Percentiles rank a stretch among this genome's conserved stretches.
Evolutionary conservation across 2,888 invertebrate genomes (phyloP).

Genomic region (Atethmia centrago): DNA sequence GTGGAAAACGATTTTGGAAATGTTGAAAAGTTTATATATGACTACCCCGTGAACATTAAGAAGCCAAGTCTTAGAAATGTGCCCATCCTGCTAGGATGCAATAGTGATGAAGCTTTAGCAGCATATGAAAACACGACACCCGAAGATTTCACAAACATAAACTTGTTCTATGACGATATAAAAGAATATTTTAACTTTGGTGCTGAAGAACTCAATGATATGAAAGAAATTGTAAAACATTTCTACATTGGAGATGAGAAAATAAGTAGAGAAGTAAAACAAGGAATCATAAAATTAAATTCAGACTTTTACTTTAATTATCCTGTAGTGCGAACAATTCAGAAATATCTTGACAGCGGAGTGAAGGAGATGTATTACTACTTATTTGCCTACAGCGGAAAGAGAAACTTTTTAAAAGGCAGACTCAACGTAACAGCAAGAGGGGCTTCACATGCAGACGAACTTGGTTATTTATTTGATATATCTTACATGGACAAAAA

Average conservation of each 20-base stretch:
- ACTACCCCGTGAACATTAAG: constrained; percentile 66
- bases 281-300: neutral
- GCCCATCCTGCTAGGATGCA: constrained; percentile 70
- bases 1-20: constrained; percentile 71
- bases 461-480: too few relatives aligned
- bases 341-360: constrained; percentile 69
- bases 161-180: constrained; percentile 56
- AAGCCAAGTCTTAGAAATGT: constrained; percentile 57
- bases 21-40: constrained; percentile 66
- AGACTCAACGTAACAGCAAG: constrained; percentile 64
- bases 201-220: constrained; percentile 56
- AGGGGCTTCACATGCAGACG: too few relatives aligned
- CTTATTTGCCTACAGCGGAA: constrained; percentile 75
- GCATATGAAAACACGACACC: constrained; percentile 41
- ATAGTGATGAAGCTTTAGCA: constrained; percentile 65
- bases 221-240: constrained; percentile 68
- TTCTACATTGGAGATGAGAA: constrained; percentile 72
- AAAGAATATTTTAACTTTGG: constrained; percentile 65
- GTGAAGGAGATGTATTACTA: constrained; percentile 71
- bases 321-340: constrained; percentile 68
- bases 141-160: constrained; percentile 48
- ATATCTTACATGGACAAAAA: too few relatives aligned
- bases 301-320: constrained; percentile 72
- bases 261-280: neutral
- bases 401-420: constrained; percentile 71